These are phyloP conservation scores for Argynnis bischoffii DNA, from an alignment of 2,888 invertebrate species.

Conservation along the genomic window DNA sequence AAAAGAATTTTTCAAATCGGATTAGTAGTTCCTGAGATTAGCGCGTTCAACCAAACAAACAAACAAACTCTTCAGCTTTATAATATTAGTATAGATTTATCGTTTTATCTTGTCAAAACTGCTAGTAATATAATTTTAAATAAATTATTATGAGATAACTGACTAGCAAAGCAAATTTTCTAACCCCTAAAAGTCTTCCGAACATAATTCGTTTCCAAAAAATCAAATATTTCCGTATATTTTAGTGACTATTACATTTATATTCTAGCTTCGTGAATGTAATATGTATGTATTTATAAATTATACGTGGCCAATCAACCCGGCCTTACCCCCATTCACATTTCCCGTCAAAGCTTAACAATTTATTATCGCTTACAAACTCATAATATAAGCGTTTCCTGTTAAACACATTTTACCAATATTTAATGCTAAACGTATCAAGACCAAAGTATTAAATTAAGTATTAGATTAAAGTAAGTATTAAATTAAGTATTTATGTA, in stretches of 20 bases:
- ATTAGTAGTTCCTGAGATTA: too few species aligned
- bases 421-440: background rate
- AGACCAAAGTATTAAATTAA: background rate
- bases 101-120: too few species aligned
- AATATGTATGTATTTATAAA: background rate
- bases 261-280: background rate
- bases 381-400: slow-evolving; percentile 4
- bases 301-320: background rate
- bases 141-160: background rate
- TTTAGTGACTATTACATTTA: too few species aligned
- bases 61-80: too few species aligned
- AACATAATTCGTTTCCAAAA: too few species aligned
- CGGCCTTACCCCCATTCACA: slow-evolving; percentile 22
- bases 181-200: background rate
- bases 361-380: slow-evolving; percentile 16
- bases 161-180: background rate
- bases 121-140: too few species aligned
- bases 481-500: too few species aligned
- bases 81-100: too few species aligned
- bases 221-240: too few species aligned
- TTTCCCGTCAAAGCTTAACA: slow-evolving; percentile 19
- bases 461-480: too few species aligned
- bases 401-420: slow-evolving; percentile 2
- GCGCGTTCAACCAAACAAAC: too few species aligned
- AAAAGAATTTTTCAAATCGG: too few species aligned